Evolutionary conservation across 2,113 vertebrate genomes (phyloP).

Genomic region (Aphyosemion australe): DNA sequence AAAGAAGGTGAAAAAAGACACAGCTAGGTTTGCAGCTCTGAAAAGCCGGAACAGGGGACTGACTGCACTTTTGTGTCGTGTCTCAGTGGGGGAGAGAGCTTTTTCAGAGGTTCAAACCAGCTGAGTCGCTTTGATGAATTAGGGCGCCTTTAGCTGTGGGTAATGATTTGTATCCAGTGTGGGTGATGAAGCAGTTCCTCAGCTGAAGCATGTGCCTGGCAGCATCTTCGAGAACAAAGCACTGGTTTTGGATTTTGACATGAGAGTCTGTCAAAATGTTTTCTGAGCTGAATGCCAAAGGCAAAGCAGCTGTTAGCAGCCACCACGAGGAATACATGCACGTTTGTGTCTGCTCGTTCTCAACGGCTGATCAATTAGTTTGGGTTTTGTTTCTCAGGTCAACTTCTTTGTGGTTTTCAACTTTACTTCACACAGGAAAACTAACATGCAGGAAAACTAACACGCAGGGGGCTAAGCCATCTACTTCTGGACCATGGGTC

Average conservation of each 20-base stretch:
- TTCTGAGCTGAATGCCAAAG: conserved; percentile 15
- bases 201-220: conserved; percentile 13
- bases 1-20: conserved; percentile 3
- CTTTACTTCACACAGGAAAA: background rate
- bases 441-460: background rate
- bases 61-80: conserved; percentile 28
- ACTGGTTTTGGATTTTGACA: conserved; percentile 18
- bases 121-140: conserved; percentile 46
- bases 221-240: conserved; percentile 24
- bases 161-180: conserved; percentile 53
- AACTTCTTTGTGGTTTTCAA: background rate
- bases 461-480: too few relatives aligned
- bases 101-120: conserved; percentile 26
- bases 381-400: background rate
- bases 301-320: conserved; percentile 17
- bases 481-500: too few relatives aligned
- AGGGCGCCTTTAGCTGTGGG: conserved; percentile 37
- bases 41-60: conserved; percentile 25
- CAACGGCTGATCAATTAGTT: background rate
- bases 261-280: conserved; percentile 12
- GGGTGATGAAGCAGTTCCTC: conserved; percentile 37
- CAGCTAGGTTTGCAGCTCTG: conserved; percentile 18
- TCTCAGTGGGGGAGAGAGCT: conserved; percentile 27
- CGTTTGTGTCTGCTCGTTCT: background rate
- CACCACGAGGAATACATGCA: background rate